Percentiles rank a stretch among this genome's conserved stretches.
These are phyloP conservation scores for Adelphocoris suturalis DNA, from an alignment of 2,888 invertebrate genomes.

Conservation along the genomic window DNA sequence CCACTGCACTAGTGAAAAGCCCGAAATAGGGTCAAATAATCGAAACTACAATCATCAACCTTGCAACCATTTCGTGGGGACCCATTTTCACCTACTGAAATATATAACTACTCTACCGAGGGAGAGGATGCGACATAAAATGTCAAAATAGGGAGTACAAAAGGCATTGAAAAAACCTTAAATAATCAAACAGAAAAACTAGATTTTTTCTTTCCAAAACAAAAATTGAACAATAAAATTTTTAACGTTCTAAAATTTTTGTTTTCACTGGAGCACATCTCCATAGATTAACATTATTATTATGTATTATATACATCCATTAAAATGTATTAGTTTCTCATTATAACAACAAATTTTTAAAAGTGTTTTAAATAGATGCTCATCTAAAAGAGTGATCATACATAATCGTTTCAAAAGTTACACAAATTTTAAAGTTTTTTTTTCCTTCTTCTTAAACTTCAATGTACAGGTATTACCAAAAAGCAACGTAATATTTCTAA, in stretches of 20 bases:
- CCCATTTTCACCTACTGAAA: conserved; percentile 1
- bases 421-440: conserved; percentile 12
- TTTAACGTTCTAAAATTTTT: conserved; percentile 51
- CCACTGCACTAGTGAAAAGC: conserved; percentile 24
- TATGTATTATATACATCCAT: conserved; percentile 62
- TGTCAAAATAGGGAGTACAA: conserved; percentile 5
- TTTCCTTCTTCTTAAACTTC: conserved; percentile 11
- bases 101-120: not conserved
- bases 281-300: conserved; percentile 56
- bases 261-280: conserved; percentile 43
- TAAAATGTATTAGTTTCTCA: conserved; percentile 62
- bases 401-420: conserved; percentile 60
- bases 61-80: not conserved
- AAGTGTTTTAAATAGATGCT: conserved; percentile 60
- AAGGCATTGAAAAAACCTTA: conserved; percentile 40
- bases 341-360: conserved; percentile 56
- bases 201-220: not conserved
- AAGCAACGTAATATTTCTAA: conserved; percentile 67
- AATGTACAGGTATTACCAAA: conserved; percentile 60
- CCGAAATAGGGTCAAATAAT: not conserved
- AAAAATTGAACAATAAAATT: conserved; percentile 41
- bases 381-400: conserved; percentile 67
- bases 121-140: not conserved
- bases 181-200: not conserved
- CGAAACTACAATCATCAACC: not conserved